Base-by-base conservation (phyloP, 2,888 invertebrate species). In the Argyresthia goedartella region DNA sequence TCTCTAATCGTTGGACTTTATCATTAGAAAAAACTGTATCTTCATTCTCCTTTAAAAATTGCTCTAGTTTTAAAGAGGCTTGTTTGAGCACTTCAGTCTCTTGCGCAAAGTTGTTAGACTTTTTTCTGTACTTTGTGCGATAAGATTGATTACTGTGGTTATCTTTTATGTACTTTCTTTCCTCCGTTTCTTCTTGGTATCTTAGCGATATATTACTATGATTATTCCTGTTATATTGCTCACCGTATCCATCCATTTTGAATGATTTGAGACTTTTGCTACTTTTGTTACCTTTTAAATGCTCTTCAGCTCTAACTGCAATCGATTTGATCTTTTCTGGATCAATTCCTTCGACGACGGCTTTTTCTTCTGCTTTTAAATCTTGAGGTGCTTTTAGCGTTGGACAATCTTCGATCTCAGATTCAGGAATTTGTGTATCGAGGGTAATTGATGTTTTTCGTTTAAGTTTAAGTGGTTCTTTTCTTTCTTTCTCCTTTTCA, bases 31-130 rank as follows among this genome's bases (percentile, higher is more conserved):
- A 61, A 39, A 65, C 60, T 54, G 57, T 64, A 56, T 62, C 67
- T 60, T 81, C 80, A 58, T 62, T 76, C 53, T 82, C 81, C 66
- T 78, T 78, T 47, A 85, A 63, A 61, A 88, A 89, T 60, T 86
- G 73, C 54, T 85, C 88, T 54, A 89, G 63, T 70, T 86, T 88
- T 56, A 85, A 65, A 0, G 88, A 89, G 1, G 89, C 89, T 59
- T 82, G 85, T 63, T 88, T 88, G 46, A 89, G 69, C 11, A 89
- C 87, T 64, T 89, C 89, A 56, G 84, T 90, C 65, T 91, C 91
- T 25, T 86, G 84, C 61, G 88, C 88, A 56, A 89, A 89, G 57
- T 89, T 87, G 58, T 89, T 90, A 0, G 89, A 85, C 60, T 85
- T 85, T 55, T 73, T 66, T 57, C 84, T 73, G 51, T 75, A 58